Percentiles rank a stretch among this genome's conserved stretches.
These are phyloP conservation scores for Paguma larvata DNA, from an alignment of 2,797 vertebrate species.

Conservation along the genomic window DNA sequence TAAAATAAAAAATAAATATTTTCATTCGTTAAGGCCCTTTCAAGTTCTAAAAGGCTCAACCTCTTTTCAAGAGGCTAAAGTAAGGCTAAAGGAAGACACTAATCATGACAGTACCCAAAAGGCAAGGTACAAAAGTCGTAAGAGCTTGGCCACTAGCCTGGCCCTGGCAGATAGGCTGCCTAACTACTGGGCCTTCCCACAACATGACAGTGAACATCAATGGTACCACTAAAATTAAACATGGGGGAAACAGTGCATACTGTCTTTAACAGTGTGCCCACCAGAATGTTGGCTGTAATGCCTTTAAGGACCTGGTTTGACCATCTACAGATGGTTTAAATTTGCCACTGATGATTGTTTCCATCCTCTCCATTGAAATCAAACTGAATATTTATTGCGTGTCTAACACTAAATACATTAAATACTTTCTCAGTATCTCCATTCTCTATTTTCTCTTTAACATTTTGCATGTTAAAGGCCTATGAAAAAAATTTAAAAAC, in stretches of 20 bases:
- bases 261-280: neutral
- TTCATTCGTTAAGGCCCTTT: neutral
- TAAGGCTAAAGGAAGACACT: neutral
- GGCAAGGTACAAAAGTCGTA: constrained; percentile 18
- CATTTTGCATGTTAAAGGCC: constrained; percentile 6
- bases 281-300: neutral
- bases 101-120: neutral
- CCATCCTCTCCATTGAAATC: constrained; percentile 7
- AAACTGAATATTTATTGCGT: neutral
- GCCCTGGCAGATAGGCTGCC: neutral
- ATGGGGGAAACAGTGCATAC: neutral
- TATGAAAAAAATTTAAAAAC: constrained; percentile 7
- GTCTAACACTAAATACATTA: constrained; percentile 27
- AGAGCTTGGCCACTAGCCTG: neutral
- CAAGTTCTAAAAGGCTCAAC: constrained; percentile 37
- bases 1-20: constrained; percentile 9
- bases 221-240: neutral
- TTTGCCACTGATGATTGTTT: constrained; percentile 5
- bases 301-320: neutral
- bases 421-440: constrained; percentile 18
- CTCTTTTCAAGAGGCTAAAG: neutral
- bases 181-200: neutral
- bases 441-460: constrained; percentile 52
- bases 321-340: constrained; percentile 30
- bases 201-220: neutral